phyloP scores from a whole-genome alignment of 1,140 invertebrate species.

The Neodiprion virginianus region DNA sequence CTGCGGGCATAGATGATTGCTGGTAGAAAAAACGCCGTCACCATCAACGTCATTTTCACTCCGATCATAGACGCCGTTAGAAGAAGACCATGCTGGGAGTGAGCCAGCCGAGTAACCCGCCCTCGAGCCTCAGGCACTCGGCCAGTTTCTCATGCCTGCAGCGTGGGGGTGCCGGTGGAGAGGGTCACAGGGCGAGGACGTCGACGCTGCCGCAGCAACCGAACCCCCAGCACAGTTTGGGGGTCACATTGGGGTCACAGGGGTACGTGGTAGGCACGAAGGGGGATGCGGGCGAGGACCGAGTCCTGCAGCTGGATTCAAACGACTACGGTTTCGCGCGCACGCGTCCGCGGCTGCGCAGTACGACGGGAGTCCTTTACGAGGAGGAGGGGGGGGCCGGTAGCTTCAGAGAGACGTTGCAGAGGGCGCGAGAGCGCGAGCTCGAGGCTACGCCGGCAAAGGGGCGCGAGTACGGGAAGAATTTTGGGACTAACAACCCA shows the following conservation, averaged over 20 bases:
- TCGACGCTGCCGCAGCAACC: slow-evolving; percentile 60
- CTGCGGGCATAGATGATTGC: too few relatives aligned
- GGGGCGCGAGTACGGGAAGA: slow-evolving; percentile 28
- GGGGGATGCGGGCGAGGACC: slow-evolving; percentile 25
- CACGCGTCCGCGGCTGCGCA: slow-evolving; percentile 55
- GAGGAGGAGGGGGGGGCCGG: slow-evolving; percentile 38
- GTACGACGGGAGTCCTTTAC: slow-evolving; percentile 53
- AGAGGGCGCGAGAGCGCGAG: slow-evolving; percentile 37
- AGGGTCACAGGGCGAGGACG: slow-evolving; percentile 57
- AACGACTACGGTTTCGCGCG: slow-evolving; percentile 60
- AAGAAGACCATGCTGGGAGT: slow-evolving; percentile 51
- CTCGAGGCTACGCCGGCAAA: slow-evolving; percentile 23
- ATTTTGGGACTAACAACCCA: slow-evolving; percentile 40
- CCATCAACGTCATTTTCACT: too few relatives aligned
- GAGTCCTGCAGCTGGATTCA: slow-evolving; percentile 29
- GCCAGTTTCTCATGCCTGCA: slow-evolving; percentile 64
- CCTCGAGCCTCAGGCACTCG: slow-evolving; percentile 61
- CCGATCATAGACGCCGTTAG: too few relatives aligned
- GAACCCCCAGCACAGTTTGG: slow-evolving; percentile 35
- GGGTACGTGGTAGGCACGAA: background rate
- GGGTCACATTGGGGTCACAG: slow-evolving; percentile 8
- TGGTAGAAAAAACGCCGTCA: too few relatives aligned
- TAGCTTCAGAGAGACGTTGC: slow-evolving; percentile 34
- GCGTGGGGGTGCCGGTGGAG: slow-evolving; percentile 48
- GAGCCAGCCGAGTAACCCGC: slow-evolving; percentile 57